A percentile compares a stretch with the other conserved stretches of the same genome.
These are phyloP conservation scores for Sciurus vulgaris DNA, from an alignment of 2,797 vertebrate species.

Conservation along the genomic window DNA sequence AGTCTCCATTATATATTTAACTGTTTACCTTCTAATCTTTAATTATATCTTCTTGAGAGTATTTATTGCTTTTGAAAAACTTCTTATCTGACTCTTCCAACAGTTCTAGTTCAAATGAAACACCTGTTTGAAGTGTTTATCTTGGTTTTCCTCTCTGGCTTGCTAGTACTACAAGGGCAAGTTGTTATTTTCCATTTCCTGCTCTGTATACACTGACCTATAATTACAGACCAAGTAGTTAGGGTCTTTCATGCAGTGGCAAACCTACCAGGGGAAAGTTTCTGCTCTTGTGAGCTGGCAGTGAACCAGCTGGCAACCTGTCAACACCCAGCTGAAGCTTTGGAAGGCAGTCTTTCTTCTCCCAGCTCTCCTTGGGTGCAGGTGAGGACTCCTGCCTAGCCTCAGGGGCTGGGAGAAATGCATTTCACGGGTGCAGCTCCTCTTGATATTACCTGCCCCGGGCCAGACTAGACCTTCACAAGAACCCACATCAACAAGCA, in stretches of 20 bases:
- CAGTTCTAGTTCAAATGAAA: conserved; percentile 26
- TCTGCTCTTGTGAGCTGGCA: conserved; percentile 40
- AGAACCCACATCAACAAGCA: neutral
- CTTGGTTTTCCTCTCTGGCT: conserved; percentile 63
- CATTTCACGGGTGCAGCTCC: neutral
- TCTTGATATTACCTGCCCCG: neutral
- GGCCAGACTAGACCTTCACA: neutral
- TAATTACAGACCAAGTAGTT: conserved; percentile 57
- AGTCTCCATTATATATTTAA: conserved; percentile 44
- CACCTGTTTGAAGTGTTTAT: conserved; percentile 55
- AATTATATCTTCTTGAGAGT: conserved; percentile 61
- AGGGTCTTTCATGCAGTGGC: conserved; percentile 28
- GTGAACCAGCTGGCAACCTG: neutral
- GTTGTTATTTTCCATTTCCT: conserved; percentile 76
- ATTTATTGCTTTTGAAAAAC: conserved; percentile 58
- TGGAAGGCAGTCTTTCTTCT: neutral
- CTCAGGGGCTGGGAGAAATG: neutral
- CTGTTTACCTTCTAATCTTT: conserved; percentile 53
- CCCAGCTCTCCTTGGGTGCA: neutral
- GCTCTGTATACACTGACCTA: conserved; percentile 60
- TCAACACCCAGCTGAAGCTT: neutral
- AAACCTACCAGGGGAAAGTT: conserved; percentile 21
- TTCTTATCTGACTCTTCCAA: conserved; percentile 58
- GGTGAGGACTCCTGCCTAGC: neutral
- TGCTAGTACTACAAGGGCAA: conserved; percentile 54